Evolutionary conservation across 2,797 vertebrate species (phyloP).

Genomic region (Podargus strigoides): DNA sequence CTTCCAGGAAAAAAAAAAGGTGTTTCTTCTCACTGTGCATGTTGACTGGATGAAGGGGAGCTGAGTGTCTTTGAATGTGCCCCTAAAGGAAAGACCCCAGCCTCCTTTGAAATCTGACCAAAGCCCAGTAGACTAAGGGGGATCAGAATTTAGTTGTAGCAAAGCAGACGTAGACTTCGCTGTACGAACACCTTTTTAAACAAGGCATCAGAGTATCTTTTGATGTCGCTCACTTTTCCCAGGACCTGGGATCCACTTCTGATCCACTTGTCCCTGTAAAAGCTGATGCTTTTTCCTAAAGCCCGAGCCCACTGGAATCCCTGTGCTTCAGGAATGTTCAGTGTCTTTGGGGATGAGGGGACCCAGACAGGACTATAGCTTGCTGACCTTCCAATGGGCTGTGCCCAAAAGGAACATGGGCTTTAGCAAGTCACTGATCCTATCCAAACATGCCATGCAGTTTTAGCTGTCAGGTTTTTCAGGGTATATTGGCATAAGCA

Average conservation of each 20-base stretch:
- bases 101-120: not conserved
- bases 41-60: not conserved
- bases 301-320: not conserved
- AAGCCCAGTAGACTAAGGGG: not conserved
- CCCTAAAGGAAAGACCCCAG: not conserved
- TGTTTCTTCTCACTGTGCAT: not conserved
- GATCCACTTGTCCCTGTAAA: not conserved
- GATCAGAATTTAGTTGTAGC: not conserved
- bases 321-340: not conserved
- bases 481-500: not conserved
- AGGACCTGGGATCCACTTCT: not conserved
- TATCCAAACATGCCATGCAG: not conserved
- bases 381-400: not conserved
- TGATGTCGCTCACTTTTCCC: not conserved
- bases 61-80: not conserved
- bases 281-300: not conserved
- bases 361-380: not conserved
- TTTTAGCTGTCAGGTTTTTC: not conserved
- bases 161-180: not conserved
- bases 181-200: not conserved
- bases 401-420: not conserved
- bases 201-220: not conserved
- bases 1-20: not conserved
- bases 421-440: not conserved
- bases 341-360: not conserved